A percentile compares a stretch with the other conserved stretches of the same genome.
Evolutionary conservation across 2,113 vertebrate genomes (phyloP).

Genomic region (Mirza zaza): DNA sequence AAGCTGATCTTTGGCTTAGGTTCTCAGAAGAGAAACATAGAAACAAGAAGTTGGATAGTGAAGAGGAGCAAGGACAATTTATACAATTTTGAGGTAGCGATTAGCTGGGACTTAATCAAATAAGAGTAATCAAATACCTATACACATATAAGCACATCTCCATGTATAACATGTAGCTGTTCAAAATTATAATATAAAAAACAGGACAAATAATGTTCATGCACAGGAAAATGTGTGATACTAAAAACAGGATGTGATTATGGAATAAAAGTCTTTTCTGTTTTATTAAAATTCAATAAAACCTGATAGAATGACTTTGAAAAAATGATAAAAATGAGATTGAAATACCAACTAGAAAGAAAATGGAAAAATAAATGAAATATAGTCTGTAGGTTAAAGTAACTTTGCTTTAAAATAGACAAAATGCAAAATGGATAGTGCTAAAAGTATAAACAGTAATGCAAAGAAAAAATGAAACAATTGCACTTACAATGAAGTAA

Average conservation of each 20-base stretch:
- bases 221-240: background rate
- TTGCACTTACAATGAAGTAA: background rate
- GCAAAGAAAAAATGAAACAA: background rate
- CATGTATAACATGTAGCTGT: background rate
- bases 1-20: background rate
- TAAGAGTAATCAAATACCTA: background rate
- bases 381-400: background rate
- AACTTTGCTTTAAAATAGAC: constrained; percentile 10
- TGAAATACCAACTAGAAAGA: background rate
- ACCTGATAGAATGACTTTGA: background rate
- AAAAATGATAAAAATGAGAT: background rate
- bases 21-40: background rate
- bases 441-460: background rate
- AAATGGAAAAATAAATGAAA: background rate
- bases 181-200: background rate
- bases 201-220: background rate
- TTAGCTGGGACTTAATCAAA: background rate
- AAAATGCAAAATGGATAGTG: background rate
- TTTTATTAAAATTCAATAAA: constrained; percentile 17
- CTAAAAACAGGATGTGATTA: background rate
- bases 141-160: background rate
- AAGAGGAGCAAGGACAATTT: background rate
- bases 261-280: background rate
- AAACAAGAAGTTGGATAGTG: background rate
- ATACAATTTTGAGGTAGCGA: background rate